Evolutionary conservation across 2,888 invertebrate species (phyloP), one percentile per base, ranked within the genome.

Genomic region (Yponomeuta plumbellus): DNA sequence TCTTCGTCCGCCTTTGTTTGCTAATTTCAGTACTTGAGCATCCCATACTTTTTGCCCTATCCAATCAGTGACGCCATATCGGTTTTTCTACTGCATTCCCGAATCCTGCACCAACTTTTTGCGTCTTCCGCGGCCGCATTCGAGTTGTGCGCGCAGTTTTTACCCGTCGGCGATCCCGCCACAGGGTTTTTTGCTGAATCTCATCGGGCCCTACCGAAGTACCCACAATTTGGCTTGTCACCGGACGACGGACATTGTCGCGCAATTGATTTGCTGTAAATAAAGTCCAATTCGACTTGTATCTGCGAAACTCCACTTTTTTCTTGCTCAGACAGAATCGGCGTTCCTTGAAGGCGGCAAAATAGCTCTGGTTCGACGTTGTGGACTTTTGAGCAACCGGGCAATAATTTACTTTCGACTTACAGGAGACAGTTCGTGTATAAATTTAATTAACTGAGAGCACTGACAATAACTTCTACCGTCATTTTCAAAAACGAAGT

Each of bases 51-150:
- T 64, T 11, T 64, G 64, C 64, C 63, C 40, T 22, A 20, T 63
- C 63, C 63, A 63, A 63, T 22, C 23, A 39, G 34, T 26, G 39
- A 62, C 6, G 44, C 44, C 44, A 52, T 52, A 34, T 17, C 44
- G 23, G 40, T 65, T 65, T 67, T 67, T 65, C 56, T 40, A 59
- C 58, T 13, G 66, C 65, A 17, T 70, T 70, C 67, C 68, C 68
- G 68, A 23, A 69, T 11, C 57, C 68, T 66, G 61, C 39, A 68
- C 62, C 70, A 69, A 71, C 71, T 68, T 68, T 68, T 68, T 68
- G 68, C 68, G 62, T 61, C 62, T 61, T 64, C 59, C 68, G 64
- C 65, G 62, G 57, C 68, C 64, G 64, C 62, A 59, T 52, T 57
- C 66, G 44, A 65, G 66, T 66, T 61, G 68, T 66, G 65, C 65